phyloP scores from a whole-genome alignment of 1,140 invertebrate genomes.

The Portunus trituberculatus region DNA sequence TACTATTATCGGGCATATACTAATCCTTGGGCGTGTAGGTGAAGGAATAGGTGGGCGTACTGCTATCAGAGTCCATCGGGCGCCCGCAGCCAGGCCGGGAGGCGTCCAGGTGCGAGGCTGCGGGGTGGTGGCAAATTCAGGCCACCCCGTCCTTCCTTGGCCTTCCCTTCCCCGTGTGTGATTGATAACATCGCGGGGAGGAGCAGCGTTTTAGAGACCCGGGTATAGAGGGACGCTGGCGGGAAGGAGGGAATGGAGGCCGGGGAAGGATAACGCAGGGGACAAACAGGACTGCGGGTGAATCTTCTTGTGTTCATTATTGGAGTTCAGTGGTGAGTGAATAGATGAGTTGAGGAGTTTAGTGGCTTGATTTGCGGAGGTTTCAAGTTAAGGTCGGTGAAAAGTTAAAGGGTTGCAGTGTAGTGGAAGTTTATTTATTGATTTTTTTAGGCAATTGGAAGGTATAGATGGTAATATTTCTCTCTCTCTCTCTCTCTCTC shows the following conservation, averaged over 20 bases:
- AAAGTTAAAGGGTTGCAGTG: background rate
- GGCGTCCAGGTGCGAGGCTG: conserved; percentile 56
- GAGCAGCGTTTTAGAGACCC: background rate
- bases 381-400: background rate
- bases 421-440: no score
- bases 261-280: background rate
- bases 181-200: conserved; percentile 59
- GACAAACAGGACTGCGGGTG: background rate
- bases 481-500: no score
- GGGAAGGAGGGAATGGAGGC: background rate
- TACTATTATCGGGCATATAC: background rate
- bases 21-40: background rate
- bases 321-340: background rate
- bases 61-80: conserved; percentile 34
- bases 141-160: background rate
- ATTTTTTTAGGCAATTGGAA: background rate
- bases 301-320: background rate
- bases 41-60: conserved; percentile 1
- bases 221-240: conserved; percentile 4
- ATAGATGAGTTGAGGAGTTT: background rate
- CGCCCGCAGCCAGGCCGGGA: background rate
- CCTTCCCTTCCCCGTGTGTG: conserved; percentile 27
- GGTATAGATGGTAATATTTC: no score
- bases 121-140: conserved; percentile 16
- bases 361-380: background rate